Evolutionary conservation across 2,888 invertebrate species (phyloP).

Genomic region (Neuroscelio doddi): DNA sequence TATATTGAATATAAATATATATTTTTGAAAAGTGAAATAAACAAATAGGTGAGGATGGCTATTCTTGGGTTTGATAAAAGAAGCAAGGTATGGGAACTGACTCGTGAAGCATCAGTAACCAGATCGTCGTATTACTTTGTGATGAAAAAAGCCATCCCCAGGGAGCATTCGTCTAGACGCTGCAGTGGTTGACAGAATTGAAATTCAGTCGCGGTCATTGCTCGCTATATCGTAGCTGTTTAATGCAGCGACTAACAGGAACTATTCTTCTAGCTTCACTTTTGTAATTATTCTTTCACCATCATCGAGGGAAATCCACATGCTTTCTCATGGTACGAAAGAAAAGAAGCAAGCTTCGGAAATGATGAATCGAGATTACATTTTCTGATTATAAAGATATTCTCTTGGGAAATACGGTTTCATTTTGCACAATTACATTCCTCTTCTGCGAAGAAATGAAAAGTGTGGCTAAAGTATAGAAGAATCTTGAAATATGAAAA

Average conservation of each 20-base stretch:
- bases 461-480: too few relatives aligned
- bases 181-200: conserved; percentile 8
- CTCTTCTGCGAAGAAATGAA: too few relatives aligned
- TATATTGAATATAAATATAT: too few relatives aligned
- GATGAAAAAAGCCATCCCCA: conserved; percentile 14
- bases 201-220: conserved; percentile 18
- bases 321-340: conserved; percentile 12
- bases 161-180: conserved; percentile 26
- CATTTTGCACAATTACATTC: too few relatives aligned
- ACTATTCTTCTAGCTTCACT: conserved; percentile 9
- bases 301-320: conserved; percentile 18
- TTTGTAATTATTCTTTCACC: conserved; percentile 26
- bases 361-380: conserved; percentile 19
- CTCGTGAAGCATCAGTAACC: conserved; percentile 4
- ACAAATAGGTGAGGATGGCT: not conserved
- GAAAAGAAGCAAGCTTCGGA: conserved; percentile 5
- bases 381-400: not conserved
- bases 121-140: conserved; percentile 8
- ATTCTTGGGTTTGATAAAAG: not conserved
- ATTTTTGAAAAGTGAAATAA: not conserved
- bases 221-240: conserved; percentile 19
- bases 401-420: too few relatives aligned
- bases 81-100: conserved; percentile 2
- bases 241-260: conserved; percentile 20
- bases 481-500: too few relatives aligned